Evolutionary conservation across 2,888 invertebrate genomes (phyloP), one percentile per base, ranked within the genome.

Genomic region (Meiosimyza platycephala): DNA sequence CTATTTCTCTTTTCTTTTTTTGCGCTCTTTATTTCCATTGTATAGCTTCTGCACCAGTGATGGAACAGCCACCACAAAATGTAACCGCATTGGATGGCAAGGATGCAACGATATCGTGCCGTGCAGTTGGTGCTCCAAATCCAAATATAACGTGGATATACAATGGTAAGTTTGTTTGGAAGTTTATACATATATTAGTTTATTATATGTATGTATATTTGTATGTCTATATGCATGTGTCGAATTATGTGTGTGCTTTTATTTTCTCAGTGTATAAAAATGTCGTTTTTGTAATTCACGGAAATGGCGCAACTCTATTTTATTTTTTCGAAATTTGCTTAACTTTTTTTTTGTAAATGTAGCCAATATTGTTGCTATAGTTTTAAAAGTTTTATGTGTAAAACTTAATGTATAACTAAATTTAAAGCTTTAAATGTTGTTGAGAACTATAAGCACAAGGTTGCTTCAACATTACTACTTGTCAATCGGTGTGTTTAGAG

Each of bases 61-160:
- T 97, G 92, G 93, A 94, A 86, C 90, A 89, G 73, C 91, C 93
- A 75, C 97, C 97, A 15, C 90, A 92, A 84, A 97, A 98, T 89
- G 88, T 93, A 76, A 97, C 97, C 13, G 94, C 96, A 76, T 89
- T 97, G 79, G 97, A 97, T 86, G 97, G 97, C 69, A 95, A 95
- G 88, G 97, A 97, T 88, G 96, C 95, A 71, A 94, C 94, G 71
- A 90, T 98, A 80, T 90, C 90, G 74, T 98, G 98, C 87, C 91
- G 94, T 79, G 97, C 96, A 47, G 91, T 93, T 71, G 98, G 98
- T 66, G 96, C 97, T 18, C 98, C 98, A 28, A 91, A 92, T 78
- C 98, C 98, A 12, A 95, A 94, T 84, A 91, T 95, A 74, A 94
- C 95, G 60, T 98, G 98, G 98, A 92, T 93, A 82, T 95, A 93